Percentiles rank a stretch among this genome's conserved stretches.
Evolutionary conservation across 2,888 invertebrate genomes (phyloP).

Genomic region (Cerastis leucographa): DNA sequence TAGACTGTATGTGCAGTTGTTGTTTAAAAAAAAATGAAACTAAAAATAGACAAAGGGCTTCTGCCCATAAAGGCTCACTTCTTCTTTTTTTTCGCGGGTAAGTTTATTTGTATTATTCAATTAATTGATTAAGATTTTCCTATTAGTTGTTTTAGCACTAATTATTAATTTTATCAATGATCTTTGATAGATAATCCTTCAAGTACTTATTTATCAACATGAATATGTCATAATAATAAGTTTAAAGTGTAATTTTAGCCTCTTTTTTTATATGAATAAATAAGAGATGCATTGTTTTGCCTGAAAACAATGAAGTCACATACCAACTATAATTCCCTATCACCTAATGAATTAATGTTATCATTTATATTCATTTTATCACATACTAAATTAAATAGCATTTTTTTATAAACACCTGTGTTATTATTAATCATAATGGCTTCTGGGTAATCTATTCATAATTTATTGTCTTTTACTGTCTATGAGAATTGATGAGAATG

Average conservation of each 20-base stretch:
- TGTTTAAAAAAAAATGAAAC: slow-evolving; percentile 80
- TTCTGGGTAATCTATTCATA: neutral
- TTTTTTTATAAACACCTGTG: neutral
- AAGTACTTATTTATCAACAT: neutral
- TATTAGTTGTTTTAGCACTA: neutral
- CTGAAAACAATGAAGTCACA: neutral
- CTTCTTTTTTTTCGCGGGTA: slow-evolving; percentile 97
- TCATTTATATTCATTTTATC: neutral
- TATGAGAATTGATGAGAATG: too few species aligned
- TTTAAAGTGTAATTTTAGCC: neutral
- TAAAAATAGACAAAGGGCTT: slow-evolving; percentile 92
- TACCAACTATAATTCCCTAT: neutral
- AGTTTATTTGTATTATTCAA: slow-evolving; percentile 72
- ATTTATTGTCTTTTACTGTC: too few species aligned
- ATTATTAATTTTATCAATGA: neutral
- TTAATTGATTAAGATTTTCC: neutral
- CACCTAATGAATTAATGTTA: neutral
- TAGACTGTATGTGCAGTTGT: slow-evolving; percentile 7
- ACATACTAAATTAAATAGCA: neutral
- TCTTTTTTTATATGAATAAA: neutral
- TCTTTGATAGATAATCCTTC: neutral
- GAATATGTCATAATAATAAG: neutral
- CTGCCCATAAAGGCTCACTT: slow-evolving; percentile 96
- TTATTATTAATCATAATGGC: neutral
- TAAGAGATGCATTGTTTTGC: neutral